phyloP scores from a whole-genome alignment of 1,140 invertebrate species.

The Lasioglossum albipes region DNA sequence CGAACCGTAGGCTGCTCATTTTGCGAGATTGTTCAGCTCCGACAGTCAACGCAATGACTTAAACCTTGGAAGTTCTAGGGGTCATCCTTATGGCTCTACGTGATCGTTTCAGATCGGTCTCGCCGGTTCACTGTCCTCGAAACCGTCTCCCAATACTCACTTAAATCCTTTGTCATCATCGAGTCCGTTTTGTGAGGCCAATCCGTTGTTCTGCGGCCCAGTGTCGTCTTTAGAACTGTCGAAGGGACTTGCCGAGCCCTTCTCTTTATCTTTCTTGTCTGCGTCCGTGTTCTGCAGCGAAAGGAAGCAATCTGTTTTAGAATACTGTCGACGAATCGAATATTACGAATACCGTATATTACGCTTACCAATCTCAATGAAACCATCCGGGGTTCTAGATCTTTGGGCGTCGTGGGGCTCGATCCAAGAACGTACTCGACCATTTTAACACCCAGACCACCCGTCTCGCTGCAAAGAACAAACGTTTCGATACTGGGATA shows the following conservation, averaged over 20 bases:
- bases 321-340: neutral
- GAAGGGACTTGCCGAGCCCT: constrained; percentile 78
- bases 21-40: neutral
- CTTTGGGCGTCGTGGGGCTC: constrained; percentile 89
- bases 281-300: constrained; percentile 74
- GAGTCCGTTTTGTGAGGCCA: constrained; percentile 84
- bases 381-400: constrained; percentile 87
- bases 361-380: constrained; percentile 84
- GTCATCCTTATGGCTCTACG: too few species aligned
- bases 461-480: constrained; percentile 81
- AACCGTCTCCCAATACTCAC: constrained; percentile 82
- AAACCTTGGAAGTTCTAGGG: neutral
- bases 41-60: neutral
- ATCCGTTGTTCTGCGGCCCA: constrained; percentile 90
- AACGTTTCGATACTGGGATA: neutral
- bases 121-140: too few species aligned
- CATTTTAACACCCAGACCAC: constrained; percentile 97
- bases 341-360: neutral
- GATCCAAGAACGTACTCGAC: constrained; percentile 97
- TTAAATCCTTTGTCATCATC: constrained; percentile 96
- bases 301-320: constrained; percentile 21
- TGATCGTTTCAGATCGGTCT: too few species aligned
- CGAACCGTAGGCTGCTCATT: too few species aligned
- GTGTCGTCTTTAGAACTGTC: constrained; percentile 83
- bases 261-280: constrained; percentile 80